These are phyloP conservation scores for Notamacropus eugenii DNA, from an alignment of 2,797 vertebrate species.

Conservation along the genomic window DNA sequence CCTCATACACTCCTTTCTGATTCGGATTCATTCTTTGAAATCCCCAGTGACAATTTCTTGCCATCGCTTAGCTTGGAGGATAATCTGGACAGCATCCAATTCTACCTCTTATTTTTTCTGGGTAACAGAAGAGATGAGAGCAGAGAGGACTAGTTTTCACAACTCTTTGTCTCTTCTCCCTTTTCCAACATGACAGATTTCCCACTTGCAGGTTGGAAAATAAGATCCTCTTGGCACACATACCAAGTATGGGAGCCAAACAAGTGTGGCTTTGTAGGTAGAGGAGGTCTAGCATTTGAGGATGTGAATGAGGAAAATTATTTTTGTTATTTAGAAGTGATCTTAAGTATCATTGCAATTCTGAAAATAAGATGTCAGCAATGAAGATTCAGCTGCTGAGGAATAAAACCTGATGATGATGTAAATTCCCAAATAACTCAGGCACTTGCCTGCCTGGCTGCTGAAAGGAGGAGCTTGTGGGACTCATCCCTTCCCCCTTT, in stretches of 20 bases:
- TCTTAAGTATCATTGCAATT: constrained; percentile 21
- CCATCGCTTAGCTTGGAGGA: neutral
- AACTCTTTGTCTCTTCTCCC: neutral
- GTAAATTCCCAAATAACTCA: constrained; percentile 55
- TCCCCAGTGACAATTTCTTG: neutral
- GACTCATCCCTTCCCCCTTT: neutral
- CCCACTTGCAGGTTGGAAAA: neutral
- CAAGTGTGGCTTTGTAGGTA: neutral
- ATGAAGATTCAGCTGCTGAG: constrained; percentile 38
- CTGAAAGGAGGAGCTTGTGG: neutral
- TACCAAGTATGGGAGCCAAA: neutral
- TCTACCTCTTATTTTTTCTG: neutral
- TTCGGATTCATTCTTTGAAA: neutral
- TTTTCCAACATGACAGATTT: neutral
- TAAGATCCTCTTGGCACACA: neutral
- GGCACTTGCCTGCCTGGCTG: constrained; percentile 21
- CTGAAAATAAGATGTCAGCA: constrained; percentile 60
- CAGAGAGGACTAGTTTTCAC: neutral
- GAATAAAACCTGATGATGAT: constrained; percentile 23
- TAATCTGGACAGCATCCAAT: neutral
- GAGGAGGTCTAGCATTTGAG: neutral
- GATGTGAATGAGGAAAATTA: neutral
- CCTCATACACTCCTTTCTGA: neutral
- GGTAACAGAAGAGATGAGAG: neutral
- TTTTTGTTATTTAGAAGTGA: constrained; percentile 20